Conservation (phyloP, 2,888 invertebrate genomes). For the Leptinotarsa haldemani region DNA sequence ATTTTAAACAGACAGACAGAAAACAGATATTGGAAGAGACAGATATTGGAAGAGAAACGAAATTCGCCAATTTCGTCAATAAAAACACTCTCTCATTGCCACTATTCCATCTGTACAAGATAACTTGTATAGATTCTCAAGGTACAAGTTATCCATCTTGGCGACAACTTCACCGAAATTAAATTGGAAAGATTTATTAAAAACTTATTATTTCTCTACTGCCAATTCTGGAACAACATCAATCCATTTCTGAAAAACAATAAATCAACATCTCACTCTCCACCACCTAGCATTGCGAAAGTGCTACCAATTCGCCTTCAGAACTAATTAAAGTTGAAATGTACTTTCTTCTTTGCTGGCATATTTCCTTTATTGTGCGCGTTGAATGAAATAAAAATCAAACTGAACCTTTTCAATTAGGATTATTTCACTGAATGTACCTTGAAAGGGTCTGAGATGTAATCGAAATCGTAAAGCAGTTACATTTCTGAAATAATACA, state of each 20-base stretch:
- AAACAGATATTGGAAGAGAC: too few relatives aligned
- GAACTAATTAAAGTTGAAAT: slow-evolving; percentile 43
- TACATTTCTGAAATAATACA: not conserved
- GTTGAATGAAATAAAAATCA: slow-evolving; percentile 29
- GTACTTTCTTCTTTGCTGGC: slow-evolving; percentile 9
- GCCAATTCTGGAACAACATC: slow-evolving; percentile 34
- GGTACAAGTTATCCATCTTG: too few relatives aligned
- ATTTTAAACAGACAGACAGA: too few relatives aligned
- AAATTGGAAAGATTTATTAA: too few relatives aligned
- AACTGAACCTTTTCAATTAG: slow-evolving; percentile 35
- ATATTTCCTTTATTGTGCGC: slow-evolving; percentile 17
- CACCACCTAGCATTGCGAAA: slow-evolving; percentile 21
- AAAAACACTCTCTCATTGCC: too few relatives aligned
- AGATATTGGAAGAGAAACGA: too few relatives aligned
- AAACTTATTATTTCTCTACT: not conserved
- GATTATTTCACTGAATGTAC: slow-evolving; percentile 32
- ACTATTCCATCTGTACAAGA: too few relatives aligned
- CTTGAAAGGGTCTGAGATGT: slow-evolving; percentile 13
- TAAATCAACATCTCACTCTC: slow-evolving; percentile 40
- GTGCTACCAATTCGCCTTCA: slow-evolving; percentile 28
- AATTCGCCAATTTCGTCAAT: too few relatives aligned
- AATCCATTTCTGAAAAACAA: slow-evolving; percentile 36
- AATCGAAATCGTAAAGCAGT: slow-evolving; percentile 20
- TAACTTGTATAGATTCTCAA: too few relatives aligned
- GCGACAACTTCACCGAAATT: too few relatives aligned